A percentile compares a stretch with the other conserved stretches of the same genome.
phyloP scores from a whole-genome alignment of 1,140 invertebrate genomes.

The Platyscapa corneri region DNA sequence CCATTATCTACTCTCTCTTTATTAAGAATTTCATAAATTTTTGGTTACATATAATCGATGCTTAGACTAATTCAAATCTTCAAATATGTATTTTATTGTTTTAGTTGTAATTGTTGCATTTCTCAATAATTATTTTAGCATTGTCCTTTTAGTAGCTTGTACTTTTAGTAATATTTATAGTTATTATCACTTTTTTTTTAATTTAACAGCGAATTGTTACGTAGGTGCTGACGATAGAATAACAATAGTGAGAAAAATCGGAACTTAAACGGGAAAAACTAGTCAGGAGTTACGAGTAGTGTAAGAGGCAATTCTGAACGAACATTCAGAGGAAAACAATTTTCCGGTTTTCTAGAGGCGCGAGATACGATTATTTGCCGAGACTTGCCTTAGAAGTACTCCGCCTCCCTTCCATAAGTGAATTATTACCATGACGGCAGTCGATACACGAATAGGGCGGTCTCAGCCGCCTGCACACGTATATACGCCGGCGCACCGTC shows the following conservation, averaged over 20 bases:
- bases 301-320: not conserved
- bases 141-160: not conserved
- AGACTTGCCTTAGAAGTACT: constrained; percentile 15
- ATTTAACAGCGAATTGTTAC: not conserved
- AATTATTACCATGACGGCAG: constrained; percentile 60
- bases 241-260: not conserved
- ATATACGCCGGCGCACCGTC: constrained; percentile 43
- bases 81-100: too few species aligned
- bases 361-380: constrained; percentile 37
- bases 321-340: constrained; percentile 35
- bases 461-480: constrained; percentile 48
- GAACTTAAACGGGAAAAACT: not conserved
- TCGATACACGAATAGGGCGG: constrained; percentile 65
- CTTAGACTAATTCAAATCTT: too few species aligned
- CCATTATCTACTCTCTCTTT: too few species aligned
- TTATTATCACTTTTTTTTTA: not conserved
- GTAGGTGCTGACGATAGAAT: not conserved
- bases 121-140: too few species aligned
- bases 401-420: constrained; percentile 57
- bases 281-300: not conserved
- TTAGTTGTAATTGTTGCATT: too few species aligned
- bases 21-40: too few species aligned
- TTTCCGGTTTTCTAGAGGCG: constrained; percentile 42
- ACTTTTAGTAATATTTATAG: not conserved
- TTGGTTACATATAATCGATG: too few species aligned